Evolutionary conservation across 1,140 invertebrate genomes (phyloP).

Genomic region (Vanessa atalanta): DNA sequence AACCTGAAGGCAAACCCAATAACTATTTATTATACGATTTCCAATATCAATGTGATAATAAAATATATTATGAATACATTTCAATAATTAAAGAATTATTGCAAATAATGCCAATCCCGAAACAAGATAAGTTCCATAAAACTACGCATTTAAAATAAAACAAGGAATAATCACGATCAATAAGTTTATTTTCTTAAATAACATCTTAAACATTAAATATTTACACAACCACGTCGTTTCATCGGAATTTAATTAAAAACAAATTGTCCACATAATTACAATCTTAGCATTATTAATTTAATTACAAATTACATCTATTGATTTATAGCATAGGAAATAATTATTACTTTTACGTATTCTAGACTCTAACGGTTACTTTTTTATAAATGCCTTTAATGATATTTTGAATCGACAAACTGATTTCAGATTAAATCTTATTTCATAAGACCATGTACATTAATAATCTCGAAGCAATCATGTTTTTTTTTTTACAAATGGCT

Average conservation of each 20-base stretch:
- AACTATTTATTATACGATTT: no score
- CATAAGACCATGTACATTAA: background rate
- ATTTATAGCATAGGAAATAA: conserved; percentile 11
- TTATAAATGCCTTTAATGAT: conserved; percentile 10
- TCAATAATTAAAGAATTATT: no score
- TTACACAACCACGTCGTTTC: conserved; percentile 30
- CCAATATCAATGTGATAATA: no score
- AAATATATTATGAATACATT: no score
- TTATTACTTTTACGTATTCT: conserved; percentile 17
- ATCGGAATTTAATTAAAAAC: conserved; percentile 17
- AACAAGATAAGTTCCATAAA: background rate
- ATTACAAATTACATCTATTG: conserved; percentile 15
- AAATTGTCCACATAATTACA: conserved; percentile 19
- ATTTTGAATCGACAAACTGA: conserved; percentile 3
- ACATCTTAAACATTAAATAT: conserved; percentile 38
- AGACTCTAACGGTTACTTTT: conserved; percentile 18
- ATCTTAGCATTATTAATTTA: conserved; percentile 18
- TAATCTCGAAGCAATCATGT: background rate
- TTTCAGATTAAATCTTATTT: background rate
- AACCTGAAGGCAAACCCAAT: no score
- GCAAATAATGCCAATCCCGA: no score
- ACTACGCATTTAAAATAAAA: conserved; percentile 10
- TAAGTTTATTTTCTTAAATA: conserved; percentile 43
- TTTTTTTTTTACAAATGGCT: background rate
- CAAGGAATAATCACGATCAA: conserved; percentile 25